Percentiles rank a stretch among this genome's conserved stretches.
These are phyloP conservation scores for Eriocheir sinensis DNA, from an alignment of 1,140 invertebrate species.

Conservation along the genomic window DNA sequence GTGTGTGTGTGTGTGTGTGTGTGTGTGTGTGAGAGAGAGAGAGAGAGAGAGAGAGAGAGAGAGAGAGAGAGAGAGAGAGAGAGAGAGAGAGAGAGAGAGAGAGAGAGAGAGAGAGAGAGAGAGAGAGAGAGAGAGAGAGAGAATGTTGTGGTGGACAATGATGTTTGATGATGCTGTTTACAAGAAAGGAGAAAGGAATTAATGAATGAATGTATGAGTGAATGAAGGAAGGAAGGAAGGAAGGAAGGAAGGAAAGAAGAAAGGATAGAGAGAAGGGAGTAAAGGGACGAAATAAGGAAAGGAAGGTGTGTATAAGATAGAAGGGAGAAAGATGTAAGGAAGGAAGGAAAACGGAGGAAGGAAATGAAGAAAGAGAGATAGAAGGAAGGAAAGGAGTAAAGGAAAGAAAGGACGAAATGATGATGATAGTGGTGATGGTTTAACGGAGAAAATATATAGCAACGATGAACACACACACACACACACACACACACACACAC, in stretches of 20 bases:
- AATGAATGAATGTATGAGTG: neutral
- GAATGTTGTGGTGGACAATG: too few species aligned
- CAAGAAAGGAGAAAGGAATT: neutral
- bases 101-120: too few species aligned
- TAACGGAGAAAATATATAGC: neutral
- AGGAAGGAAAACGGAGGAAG: neutral
- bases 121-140: too few species aligned
- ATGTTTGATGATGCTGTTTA: neutral
- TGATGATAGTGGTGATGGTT: neutral
- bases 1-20: too few species aligned
- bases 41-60: too few species aligned
- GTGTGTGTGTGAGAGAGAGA: too few species aligned
- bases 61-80: too few species aligned
- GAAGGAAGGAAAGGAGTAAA: neutral
- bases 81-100: too few species aligned
- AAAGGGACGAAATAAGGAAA: neutral
- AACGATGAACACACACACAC: neutral
- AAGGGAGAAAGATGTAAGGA: too few species aligned
- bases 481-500: constrained; percentile 22
- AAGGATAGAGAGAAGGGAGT: neutral
- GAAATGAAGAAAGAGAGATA: constrained; percentile 16
- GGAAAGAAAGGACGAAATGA: neutral
- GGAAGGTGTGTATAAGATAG: neutral
- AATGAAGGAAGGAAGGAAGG: neutral
- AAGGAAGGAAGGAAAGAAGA: constrained; percentile 5